Evolutionary conservation across 2,888 invertebrate genomes (phyloP).

Genomic region (Cyclophora albipunctata): DNA sequence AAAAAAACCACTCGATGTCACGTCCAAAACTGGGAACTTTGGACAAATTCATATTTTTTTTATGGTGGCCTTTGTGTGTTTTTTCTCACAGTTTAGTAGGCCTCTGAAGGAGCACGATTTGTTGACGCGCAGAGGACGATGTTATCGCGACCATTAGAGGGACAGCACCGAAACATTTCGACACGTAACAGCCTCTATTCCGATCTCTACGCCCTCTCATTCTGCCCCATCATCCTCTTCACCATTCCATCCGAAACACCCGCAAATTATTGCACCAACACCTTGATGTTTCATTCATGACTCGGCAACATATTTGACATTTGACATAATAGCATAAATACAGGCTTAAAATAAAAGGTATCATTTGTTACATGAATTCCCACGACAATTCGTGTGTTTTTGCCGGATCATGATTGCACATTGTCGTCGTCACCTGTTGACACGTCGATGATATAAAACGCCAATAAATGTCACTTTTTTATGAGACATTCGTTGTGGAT

Average conservation of each 20-base stretch:
- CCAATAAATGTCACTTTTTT: slow-evolving; percentile 75
- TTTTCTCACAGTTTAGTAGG: slow-evolving; percentile 68
- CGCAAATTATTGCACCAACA: slow-evolving; percentile 25
- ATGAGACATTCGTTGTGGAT: slow-evolving; percentile 57
- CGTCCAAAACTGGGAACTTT: slow-evolving; percentile 58
- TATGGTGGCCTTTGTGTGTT: slow-evolving; percentile 64
- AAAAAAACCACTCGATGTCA: slow-evolving; percentile 67
- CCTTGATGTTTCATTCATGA: slow-evolving; percentile 16
- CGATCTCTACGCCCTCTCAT: slow-evolving; percentile 30
- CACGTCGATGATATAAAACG: slow-evolving; percentile 71
- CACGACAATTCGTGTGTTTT: slow-evolving; percentile 58
- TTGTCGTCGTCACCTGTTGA: slow-evolving; percentile 56
- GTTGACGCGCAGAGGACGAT: slow-evolving; percentile 66
- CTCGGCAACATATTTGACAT: slow-evolving; percentile 8
- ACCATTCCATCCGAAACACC: slow-evolving; percentile 16
- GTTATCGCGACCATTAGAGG: slow-evolving; percentile 66
- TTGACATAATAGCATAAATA: slow-evolving; percentile 12
- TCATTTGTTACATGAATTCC: slow-evolving; percentile 39
- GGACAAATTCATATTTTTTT: slow-evolving; percentile 64
- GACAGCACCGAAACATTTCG: slow-evolving; percentile 61
- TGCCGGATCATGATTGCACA: slow-evolving; percentile 61
- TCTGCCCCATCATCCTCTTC: slow-evolving; percentile 30
- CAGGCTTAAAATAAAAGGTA: slow-evolving; percentile 39
- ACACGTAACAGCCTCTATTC: slow-evolving; percentile 58
- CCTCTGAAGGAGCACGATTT: slow-evolving; percentile 69